Base-by-base conservation (phyloP, 1,140 invertebrate genomes). In the Papilio helenus region DNA sequence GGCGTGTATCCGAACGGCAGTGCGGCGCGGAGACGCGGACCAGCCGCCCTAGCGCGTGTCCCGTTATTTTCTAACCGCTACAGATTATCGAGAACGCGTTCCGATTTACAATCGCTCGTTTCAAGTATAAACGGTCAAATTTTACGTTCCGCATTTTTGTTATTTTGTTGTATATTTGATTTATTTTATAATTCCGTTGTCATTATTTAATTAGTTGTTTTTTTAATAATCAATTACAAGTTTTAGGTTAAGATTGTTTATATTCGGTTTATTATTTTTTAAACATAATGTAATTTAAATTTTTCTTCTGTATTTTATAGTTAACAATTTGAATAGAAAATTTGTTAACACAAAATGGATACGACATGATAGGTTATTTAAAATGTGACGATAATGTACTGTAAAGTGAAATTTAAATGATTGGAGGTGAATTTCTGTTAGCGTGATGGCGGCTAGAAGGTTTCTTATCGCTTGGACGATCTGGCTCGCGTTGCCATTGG, bases 401-500 rank as follows among this genome's bases (percentile, higher is more conserved):
- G 79, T 76, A 87, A 85, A 86, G 90, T 93, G 89, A 92, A 90
- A 89, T 82, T 91, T 80, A 91, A 93, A 91, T 88, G 85, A 89
- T 86, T 81, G 82, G 82, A 84, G 86, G 88, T 91, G 88, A 85
- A 88, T 87, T 90, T 82, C 82, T 79, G 80, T 84, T 79, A 87
- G 18, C 76, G 76, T 42, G 76, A 92, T 93, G 92, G 91, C 87
- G 79, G 85, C 84, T 71, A 93, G 88, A 86, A 90, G 89, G 83
- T 85, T 92, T 82, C 86, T 91, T 83, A 87, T 93, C 81, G 88
- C 86, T 84, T 92, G 89, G 91, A 89, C 87, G 83, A 86, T 93
- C 79, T 92, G 90, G 88, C 84, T 93, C 81, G 87, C 87, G 91
- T 92, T 94, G 89, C 93, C 93, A 84, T 86, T 93, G 88, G 91